Percentiles rank a stretch among this genome's conserved stretches.
phyloP scores from a whole-genome alignment of 2,888 invertebrate genomes.

The Trachelus stipa region DNA sequence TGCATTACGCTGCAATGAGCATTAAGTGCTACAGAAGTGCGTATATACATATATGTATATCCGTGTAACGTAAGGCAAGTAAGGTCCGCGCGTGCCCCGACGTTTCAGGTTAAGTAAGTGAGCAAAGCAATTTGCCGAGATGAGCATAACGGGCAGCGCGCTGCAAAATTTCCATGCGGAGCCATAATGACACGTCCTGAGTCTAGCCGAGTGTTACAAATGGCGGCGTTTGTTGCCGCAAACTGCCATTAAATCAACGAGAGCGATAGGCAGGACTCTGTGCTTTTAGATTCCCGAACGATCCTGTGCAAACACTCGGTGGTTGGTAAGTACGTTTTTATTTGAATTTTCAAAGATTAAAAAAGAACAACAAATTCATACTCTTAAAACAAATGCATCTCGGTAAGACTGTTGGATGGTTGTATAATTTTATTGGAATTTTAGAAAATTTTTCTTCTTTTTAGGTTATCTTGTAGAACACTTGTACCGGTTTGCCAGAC shows the following conservation, averaged over 20 bases:
- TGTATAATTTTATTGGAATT: neutral
- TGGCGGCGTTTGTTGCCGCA: constrained; percentile 43
- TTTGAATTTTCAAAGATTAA: neutral
- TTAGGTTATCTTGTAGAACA: neutral
- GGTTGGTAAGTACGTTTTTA: neutral
- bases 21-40: neutral
- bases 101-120: constrained; percentile 24
- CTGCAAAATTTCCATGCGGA: constrained; percentile 32
- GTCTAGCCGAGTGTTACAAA: constrained; percentile 43
- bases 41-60: neutral
- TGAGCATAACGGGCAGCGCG: constrained; percentile 22
- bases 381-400: neutral
- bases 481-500: neutral
- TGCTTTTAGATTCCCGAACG: neutral
- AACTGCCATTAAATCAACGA: constrained; percentile 59
- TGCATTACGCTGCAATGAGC: neutral
- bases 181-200: constrained; percentile 34
- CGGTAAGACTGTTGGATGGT: neutral
- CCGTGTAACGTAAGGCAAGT: neutral
- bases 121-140: constrained; percentile 30
- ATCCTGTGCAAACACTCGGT: neutral
- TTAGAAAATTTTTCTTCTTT: neutral
- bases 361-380: neutral
- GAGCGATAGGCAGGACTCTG: constrained; percentile 41
- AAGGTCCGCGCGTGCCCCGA: neutral